A percentile compares a stretch with the other conserved stretches of the same genome.
Evolutionary conservation across 2,888 invertebrate genomes (phyloP).

Genomic region (Entomobrya multifasciata): DNA sequence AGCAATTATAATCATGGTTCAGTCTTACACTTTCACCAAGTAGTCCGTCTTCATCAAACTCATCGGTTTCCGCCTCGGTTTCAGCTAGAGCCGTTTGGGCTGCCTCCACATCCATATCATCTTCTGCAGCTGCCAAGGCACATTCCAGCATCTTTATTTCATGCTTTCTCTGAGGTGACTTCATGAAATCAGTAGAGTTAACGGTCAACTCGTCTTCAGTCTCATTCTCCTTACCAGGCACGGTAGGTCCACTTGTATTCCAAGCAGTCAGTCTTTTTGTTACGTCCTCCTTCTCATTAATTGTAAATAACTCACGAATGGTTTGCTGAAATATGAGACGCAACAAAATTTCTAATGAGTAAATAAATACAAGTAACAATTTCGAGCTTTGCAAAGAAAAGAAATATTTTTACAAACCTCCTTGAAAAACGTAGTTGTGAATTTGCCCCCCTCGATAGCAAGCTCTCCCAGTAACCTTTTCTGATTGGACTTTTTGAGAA

Average conservation of each 20-base stretch:
- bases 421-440: slow-evolving; percentile 98
- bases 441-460: slow-evolving; percentile 99
- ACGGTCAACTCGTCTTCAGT: slow-evolving; percentile 45
- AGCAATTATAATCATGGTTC: no score
- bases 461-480: slow-evolving; percentile 97
- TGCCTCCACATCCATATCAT: slow-evolving; percentile 92
- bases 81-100: slow-evolving; percentile 95
- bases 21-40: no score
- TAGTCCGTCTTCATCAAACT: slow-evolving; percentile 21
- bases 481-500: slow-evolving; percentile 98
- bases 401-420: slow-evolving; percentile 82
- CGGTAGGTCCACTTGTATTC: background rate
- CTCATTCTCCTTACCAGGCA: background rate
- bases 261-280: slow-evolving; percentile 41
- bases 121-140: slow-evolving; percentile 95
- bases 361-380: no score
- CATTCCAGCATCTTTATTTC: slow-evolving; percentile 83
- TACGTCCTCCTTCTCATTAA: slow-evolving; percentile 37
- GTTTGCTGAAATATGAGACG: slow-evolving; percentile 7
- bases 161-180: slow-evolving; percentile 52
- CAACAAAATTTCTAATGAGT: no score
- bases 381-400: background rate
- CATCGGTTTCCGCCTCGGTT: slow-evolving; percentile 84
- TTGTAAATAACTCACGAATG: slow-evolving; percentile 32
- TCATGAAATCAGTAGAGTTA: slow-evolving; percentile 51